These are phyloP conservation scores for Gymnothorax reevesii DNA, from an alignment of 2,797 vertebrate genomes.

Conservation along the genomic window DNA sequence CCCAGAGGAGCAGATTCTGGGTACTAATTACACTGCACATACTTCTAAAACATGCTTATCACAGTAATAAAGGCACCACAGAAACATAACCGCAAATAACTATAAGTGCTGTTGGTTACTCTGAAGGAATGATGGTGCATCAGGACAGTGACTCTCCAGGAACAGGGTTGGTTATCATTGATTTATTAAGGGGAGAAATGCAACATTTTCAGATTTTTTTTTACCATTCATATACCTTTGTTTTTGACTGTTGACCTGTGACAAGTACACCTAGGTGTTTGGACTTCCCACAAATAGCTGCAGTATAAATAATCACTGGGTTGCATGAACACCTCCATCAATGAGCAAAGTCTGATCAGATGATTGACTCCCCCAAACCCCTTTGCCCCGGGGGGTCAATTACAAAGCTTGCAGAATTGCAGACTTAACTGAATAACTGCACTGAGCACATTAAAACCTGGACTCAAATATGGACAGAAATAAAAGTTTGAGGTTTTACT, in stretches of 20 bases:
- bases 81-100: background rate
- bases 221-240: no score
- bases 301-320: background rate
- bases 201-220: no score
- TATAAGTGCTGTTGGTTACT: background rate
- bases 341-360: background rate
- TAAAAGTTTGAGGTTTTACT: no score
- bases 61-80: background rate
- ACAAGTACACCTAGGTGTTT: background rate
- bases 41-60: background rate
- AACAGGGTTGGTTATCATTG: no score
- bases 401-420: no score
- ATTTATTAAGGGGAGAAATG: no score
- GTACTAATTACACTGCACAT: background rate
- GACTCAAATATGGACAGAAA: no score
- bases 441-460: no score
- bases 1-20: background rate
- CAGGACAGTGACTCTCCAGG: background rate
- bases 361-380: background rate
- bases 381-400: no score
- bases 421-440: no score
- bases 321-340: background rate
- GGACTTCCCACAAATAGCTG: background rate
- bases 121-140: background rate
- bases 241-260: no score